Percentiles rank a stretch among this genome's conserved stretches.
Evolutionary conservation across 2,797 vertebrate genomes (phyloP).

Genomic region (Centroberyx gerrardi): DNA sequence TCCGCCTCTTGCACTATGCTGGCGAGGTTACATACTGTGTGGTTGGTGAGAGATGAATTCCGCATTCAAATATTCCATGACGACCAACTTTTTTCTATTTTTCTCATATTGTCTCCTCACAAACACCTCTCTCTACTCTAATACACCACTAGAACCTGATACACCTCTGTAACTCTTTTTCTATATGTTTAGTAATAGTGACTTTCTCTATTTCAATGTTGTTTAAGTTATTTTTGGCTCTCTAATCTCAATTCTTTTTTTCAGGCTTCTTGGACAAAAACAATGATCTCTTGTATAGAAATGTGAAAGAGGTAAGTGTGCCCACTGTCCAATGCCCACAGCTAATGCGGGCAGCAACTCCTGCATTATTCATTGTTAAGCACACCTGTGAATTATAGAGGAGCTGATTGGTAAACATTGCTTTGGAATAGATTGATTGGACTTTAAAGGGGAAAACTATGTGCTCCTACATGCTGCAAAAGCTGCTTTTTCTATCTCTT

Average conservation of each 20-base stretch:
- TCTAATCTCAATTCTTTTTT: slow-evolving; percentile 2
- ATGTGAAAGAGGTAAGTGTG: slow-evolving; percentile 92
- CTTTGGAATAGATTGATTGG: slow-evolving; percentile 11
- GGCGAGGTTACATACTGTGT: slow-evolving; percentile 96
- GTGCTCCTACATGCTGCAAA: background rate
- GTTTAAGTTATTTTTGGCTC: background rate
- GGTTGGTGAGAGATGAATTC: slow-evolving; percentile 84
- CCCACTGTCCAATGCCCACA: background rate
- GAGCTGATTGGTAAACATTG: slow-evolving; percentile 33
- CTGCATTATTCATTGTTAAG: slow-evolving; percentile 31
- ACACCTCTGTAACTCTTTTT: too few relatives aligned
- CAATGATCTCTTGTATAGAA: slow-evolving; percentile 94
- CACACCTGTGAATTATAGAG: slow-evolving; percentile 42
- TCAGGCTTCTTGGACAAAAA: slow-evolving; percentile 98
- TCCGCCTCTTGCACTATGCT: slow-evolving; percentile 93
- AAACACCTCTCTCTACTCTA: too few relatives aligned
- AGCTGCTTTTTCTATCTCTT: background rate
- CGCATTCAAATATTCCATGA: background rate
- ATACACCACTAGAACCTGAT: too few relatives aligned
- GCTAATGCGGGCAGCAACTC: slow-evolving; percentile 15
- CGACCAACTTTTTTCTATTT: background rate
- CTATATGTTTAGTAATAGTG: background rate
- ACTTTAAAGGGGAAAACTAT: slow-evolving; percentile 5
- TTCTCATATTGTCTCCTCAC: background rate
- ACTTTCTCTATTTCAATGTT: too few relatives aligned